phyloP scores from a whole-genome alignment of 92 coral and sea anemone genomes.

The Heliopora coerulea region DNA sequence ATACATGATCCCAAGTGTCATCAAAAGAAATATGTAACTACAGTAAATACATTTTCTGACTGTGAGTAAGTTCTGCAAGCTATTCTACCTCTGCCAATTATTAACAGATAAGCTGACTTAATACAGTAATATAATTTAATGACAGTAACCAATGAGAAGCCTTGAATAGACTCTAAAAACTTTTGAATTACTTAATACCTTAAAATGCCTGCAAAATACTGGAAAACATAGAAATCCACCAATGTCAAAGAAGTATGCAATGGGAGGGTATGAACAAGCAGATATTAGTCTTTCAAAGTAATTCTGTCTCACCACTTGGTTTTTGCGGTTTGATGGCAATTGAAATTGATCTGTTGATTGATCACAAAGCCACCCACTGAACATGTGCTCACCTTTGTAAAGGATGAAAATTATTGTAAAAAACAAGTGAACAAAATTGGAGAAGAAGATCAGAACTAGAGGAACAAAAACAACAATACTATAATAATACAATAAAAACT shows the following conservation, averaged over 20 bases:
- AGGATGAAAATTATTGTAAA: background rate
- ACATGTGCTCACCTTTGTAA: constrained; percentile 25
- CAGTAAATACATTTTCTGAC: no score
- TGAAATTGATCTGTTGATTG: background rate
- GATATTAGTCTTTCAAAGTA: constrained; percentile 34
- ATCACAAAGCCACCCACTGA: constrained; percentile 28
- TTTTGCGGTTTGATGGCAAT: background rate
- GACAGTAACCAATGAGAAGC: background rate
- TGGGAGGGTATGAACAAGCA: constrained; percentile 23
- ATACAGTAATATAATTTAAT: background rate
- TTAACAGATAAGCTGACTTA: no score
- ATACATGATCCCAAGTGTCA: no score
- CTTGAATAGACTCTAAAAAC: background rate
- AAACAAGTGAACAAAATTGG: no score
- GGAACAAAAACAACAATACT: no score
- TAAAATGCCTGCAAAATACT: constrained; percentile 27
- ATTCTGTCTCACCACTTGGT: background rate
- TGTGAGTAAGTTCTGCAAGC: no score
- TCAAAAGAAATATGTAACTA: no score
- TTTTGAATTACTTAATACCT: background rate
- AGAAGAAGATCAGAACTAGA: no score
- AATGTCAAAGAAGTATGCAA: constrained; percentile 29
- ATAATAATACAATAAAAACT: no score
- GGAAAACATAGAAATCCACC: constrained; percentile 37
- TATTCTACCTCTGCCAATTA: no score